Base-by-base conservation (phyloP, 2,797 vertebrate genomes). In the Bradypodion pumilum region DNA sequence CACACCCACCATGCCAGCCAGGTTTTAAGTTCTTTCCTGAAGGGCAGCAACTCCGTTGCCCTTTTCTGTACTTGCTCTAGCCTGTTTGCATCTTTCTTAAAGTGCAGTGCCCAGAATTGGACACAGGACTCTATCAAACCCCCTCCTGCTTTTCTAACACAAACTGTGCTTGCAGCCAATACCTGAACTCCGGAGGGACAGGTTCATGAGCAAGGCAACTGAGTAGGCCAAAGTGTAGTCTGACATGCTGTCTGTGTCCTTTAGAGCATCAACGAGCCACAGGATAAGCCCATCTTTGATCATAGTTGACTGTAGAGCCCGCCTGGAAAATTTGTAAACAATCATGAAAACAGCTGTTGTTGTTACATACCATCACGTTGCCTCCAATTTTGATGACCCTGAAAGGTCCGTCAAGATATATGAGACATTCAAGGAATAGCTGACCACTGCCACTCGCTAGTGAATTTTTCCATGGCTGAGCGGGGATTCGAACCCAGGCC, bases 111-210 rank as follows among this genome's bases (percentile, higher is more conserved):
- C n/a, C n/a, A n/a, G n/a, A n/a, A n/a, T n/a, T n/a, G n/a, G n/a
- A n/a, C n/a, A n/a, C n/a, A n/a, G n/a, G n/a, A n/a, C 29, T 32
- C 44, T 74, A 12, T 68, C 44, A 7, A 68, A 42, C 1, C 52
- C 56, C 52, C 49, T 56, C 52, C 49, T 56, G 15, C 52, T 56
- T 21, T 56, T 72, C 88, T 21, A 6, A 44, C 5, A 73, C 5
- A 46, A 89, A 83, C 69, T 88, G 32, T 62, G 69, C 10, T 83
- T 83, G 65, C 59, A 7, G 8, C 32, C 46, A 72, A 85, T 89
- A 99, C 98, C 99, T 97, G 97, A 93, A 4, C 97, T 98, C 52
- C 97, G 95, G 76, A 99, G 96, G 91, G 97, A 99, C 74, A 99
- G 96, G 92, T 98, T 99, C 98, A 99, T 98, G 35, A 99, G 97